phyloP scores from a whole-genome alignment of 2,113 vertebrate species.

The Aegypius monachus region DNA sequence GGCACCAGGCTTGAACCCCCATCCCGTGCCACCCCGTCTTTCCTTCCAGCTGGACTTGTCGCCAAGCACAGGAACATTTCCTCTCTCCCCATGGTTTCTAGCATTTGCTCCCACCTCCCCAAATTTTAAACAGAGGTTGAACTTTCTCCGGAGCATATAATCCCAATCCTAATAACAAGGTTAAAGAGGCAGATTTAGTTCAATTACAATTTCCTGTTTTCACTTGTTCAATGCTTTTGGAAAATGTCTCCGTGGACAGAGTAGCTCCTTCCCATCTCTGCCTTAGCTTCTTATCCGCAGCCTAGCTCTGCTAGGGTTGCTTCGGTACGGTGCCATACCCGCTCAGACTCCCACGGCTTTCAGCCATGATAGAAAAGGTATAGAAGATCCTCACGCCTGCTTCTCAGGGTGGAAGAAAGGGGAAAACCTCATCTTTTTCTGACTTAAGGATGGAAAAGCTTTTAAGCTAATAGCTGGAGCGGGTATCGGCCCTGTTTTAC shows the following conservation, averaged over 20 bases:
- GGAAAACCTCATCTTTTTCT: background rate
- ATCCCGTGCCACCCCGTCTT: fast-evolving
- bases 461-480: background rate
- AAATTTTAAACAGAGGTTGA: background rate
- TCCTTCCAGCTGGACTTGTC: background rate
- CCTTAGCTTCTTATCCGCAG: background rate
- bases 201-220: background rate
- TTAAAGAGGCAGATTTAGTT: background rate
- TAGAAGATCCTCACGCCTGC: background rate
- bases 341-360: background rate
- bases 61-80: background rate
- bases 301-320: background rate
- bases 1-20: background rate
- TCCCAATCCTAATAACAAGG: constrained; percentile 9
- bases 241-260: background rate
- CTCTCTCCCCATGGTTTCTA: background rate
- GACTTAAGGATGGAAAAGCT: background rate
- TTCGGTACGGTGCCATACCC: background rate
- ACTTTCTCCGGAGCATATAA: background rate
- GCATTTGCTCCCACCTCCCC: background rate
- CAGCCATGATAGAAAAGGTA: background rate
- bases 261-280: background rate
- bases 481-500: background rate
- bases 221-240: background rate
- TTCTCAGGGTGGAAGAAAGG: background rate